These are phyloP conservation scores for Pseudomugil gertrudae DNA, from an alignment of 2,797 vertebrate species.

Conservation along the genomic window DNA sequence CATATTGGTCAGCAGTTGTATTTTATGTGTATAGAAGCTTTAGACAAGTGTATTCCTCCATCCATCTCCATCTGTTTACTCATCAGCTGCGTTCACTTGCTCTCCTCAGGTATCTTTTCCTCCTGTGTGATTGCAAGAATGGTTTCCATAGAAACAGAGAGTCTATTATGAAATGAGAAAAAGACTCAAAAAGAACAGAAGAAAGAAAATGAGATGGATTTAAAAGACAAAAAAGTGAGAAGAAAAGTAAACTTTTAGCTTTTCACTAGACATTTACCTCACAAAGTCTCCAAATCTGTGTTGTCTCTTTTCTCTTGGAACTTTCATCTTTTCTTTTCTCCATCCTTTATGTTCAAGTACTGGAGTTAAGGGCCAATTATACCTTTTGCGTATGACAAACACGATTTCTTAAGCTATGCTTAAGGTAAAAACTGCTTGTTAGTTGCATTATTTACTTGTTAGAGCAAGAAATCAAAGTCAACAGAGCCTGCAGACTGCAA, in stretches of 20 bases:
- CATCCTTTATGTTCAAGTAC: constrained; percentile 47
- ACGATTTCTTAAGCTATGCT: constrained; percentile 30
- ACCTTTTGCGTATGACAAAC: constrained; percentile 45
- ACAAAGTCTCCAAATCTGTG: constrained; percentile 23
- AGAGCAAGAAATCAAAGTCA: constrained; percentile 36
- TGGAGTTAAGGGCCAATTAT: constrained; percentile 63
- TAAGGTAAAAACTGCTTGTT: constrained; percentile 54
- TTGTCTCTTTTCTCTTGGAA: constrained; percentile 29
- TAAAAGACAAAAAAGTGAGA: not conserved
- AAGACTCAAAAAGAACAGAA: constrained; percentile 14
- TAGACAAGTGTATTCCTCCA: not conserved
- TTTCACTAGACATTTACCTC: constrained; percentile 24
- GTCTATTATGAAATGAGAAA: constrained; percentile 56
- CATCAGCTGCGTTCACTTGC: constrained; percentile 37
- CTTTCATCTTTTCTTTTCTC: constrained; percentile 44
- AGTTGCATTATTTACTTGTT: constrained; percentile 51
- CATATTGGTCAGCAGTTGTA: not conserved
- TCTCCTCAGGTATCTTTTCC: constrained; percentile 71
- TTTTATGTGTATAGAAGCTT: not conserved
- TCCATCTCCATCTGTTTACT: constrained; percentile 41
- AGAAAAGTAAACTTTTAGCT: constrained; percentile 27
- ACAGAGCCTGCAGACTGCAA: constrained; percentile 15
- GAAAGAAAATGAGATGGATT: constrained; percentile 7
- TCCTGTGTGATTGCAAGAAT: constrained; percentile 59
- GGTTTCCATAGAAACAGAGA: constrained; percentile 82